phyloP scores from a whole-genome alignment of 2,888 invertebrate genomes.

The Eretmocerus hayati region DNA sequence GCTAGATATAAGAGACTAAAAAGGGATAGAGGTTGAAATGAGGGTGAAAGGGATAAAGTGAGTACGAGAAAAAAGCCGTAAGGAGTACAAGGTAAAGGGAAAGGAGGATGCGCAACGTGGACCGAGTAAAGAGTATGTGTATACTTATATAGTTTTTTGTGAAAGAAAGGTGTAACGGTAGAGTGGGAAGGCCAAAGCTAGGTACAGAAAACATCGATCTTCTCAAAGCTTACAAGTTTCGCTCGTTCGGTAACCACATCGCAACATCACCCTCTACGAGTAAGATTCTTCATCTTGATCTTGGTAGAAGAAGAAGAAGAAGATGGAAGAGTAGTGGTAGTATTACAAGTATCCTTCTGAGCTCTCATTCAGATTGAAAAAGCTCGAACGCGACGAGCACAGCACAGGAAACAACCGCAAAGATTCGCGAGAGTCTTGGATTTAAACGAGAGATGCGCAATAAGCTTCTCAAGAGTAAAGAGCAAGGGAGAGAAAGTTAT shows the following conservation, averaged over 20 bases:
- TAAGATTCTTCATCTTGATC: background rate
- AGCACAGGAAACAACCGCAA: too few species aligned
- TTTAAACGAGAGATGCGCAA: too few species aligned
- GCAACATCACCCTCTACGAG: background rate
- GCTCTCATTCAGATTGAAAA: too few species aligned
- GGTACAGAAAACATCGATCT: background rate
- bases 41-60: background rate
- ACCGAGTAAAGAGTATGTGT: background rate
- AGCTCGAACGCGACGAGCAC: too few species aligned
- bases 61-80: constrained; percentile 5
- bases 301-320: background rate
- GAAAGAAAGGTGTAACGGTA: background rate
- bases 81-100: constrained; percentile 5
- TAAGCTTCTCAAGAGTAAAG: too few species aligned
- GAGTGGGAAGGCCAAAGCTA: background rate
- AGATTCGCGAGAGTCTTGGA: too few species aligned
- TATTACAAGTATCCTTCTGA: too few species aligned
- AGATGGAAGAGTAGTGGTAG: too few species aligned
- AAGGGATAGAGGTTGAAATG: background rate
- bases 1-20: too few species aligned
- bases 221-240: too few species aligned
- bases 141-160: too few species aligned
- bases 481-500: too few species aligned
- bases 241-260: background rate
- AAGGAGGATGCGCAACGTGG: background rate